Evolutionary conservation across 2,113 vertebrate genomes (phyloP).

Genomic region (Semnornis frantzii): DNA sequence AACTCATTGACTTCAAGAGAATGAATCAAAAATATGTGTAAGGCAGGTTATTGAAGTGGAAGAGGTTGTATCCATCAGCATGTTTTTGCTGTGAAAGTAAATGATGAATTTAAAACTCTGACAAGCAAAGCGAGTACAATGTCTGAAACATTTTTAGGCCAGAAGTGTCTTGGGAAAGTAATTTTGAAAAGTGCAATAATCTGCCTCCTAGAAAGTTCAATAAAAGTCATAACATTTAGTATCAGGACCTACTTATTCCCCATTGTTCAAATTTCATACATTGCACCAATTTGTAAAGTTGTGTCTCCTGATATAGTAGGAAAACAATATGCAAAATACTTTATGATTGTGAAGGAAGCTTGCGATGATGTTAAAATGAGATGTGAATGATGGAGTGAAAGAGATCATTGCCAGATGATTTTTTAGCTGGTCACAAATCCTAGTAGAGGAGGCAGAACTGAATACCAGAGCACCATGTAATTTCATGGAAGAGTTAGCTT

Average conservation of each 20-base stretch:
- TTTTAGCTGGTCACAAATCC: background rate
- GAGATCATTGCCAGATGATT: background rate
- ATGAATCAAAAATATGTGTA: background rate
- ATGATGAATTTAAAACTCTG: background rate
- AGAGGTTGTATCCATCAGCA: background rate
- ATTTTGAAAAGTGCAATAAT: background rate
- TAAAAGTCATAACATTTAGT: constrained; percentile 10
- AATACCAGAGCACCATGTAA: background rate
- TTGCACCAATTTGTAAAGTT: background rate
- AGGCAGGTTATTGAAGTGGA: background rate
- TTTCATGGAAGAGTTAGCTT: background rate
- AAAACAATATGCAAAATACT: constrained; percentile 16
- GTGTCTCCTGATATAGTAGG: background rate
- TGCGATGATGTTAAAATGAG: background rate
- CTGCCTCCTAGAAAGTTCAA: constrained; percentile 6
- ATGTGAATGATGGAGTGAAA: background rate
- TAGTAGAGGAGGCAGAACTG: background rate
- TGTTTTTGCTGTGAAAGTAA: background rate
- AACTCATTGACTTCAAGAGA: background rate
- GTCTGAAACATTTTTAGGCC: background rate
- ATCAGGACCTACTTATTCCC: background rate
- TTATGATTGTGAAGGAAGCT: background rate
- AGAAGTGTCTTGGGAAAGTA: background rate
- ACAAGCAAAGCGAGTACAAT: background rate
- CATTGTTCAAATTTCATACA: background rate